Evolutionary conservation across 2,888 invertebrate genomes (phyloP).

Genomic region (Apomyelois bistriatella): DNA sequence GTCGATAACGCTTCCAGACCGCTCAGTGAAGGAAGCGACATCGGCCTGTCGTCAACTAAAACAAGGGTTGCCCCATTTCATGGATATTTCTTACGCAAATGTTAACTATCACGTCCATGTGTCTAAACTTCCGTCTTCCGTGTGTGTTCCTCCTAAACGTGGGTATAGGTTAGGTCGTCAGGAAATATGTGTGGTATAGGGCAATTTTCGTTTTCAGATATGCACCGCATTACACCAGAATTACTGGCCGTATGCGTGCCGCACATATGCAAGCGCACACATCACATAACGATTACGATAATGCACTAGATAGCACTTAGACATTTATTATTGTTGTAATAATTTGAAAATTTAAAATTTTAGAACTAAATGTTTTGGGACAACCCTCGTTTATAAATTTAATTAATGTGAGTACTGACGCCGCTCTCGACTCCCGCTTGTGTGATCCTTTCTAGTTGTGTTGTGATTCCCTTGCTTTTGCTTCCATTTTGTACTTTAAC

Average conservation of each 20-base stretch:
- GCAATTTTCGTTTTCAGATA: conserved; percentile 80
- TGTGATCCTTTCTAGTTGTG: conserved; percentile 43
- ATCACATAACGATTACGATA: conserved; percentile 75
- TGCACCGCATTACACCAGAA: conserved; percentile 80
- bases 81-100: conserved; percentile 72
- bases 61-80: conserved; percentile 81
- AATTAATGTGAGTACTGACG: conserved; percentile 62
- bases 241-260: conserved; percentile 80
- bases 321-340: conserved; percentile 51
- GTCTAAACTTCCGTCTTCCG: conserved; percentile 70
- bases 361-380: conserved; percentile 77
- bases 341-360: conserved; percentile 61
- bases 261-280: conserved; percentile 80
- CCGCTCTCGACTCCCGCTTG: conserved; percentile 73
- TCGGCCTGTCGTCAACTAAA: conserved; percentile 56
- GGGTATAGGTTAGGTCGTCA: conserved; percentile 66
- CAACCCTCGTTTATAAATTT: conserved; percentile 76
- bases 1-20: conserved; percentile 46
- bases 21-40: conserved; percentile 41
- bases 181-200: conserved; percentile 80
- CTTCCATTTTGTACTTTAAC: conserved; percentile 32
- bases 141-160: conserved; percentile 66
- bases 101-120: conserved; percentile 78
- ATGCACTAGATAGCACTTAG: conserved; percentile 80
- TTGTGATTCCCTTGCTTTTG: conserved; percentile 33